These are phyloP conservation scores for Caranx ignobilis DNA, from an alignment of 2,113 vertebrate genomes.

Conservation along the genomic window DNA sequence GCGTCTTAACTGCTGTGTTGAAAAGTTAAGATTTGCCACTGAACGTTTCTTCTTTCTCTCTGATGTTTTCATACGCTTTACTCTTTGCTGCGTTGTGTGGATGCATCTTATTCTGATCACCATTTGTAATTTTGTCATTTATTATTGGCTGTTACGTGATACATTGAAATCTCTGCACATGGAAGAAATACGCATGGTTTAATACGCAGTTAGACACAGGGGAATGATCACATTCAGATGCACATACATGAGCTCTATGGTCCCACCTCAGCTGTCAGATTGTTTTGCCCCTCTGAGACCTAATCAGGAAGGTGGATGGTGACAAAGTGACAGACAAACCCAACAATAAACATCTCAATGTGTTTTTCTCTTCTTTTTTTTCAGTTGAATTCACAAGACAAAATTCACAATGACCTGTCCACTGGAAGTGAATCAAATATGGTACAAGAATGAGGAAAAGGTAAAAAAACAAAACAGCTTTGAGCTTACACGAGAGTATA, in stretches of 20 bases:
- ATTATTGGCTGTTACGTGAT: background rate
- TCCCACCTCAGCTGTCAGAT: accelerated
- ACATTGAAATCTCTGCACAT: background rate
- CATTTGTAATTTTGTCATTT: background rate
- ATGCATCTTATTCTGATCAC: accelerated
- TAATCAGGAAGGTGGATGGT: background rate
- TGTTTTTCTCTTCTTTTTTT: background rate
- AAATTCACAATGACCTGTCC: slow-evolving; percentile 2
- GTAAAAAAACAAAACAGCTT: no score
- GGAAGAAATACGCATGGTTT: accelerated
- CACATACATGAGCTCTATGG: accelerated
- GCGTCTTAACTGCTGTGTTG: background rate
- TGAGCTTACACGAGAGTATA: background rate
- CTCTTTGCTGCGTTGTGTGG: background rate
- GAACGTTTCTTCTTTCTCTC: background rate
- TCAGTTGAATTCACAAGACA: background rate
- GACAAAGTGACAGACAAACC: background rate
- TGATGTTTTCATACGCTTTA: background rate
- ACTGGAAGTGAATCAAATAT: no score
- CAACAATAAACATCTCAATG: background rate
- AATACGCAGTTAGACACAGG: accelerated
- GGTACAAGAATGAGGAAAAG: background rate
- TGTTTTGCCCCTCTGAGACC: background rate
- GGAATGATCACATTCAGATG: background rate
- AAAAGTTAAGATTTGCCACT: background rate